These are phyloP conservation scores for Pholis gunnellus DNA, from an alignment of 2,113 vertebrate genomes.

Conservation along the genomic window DNA sequence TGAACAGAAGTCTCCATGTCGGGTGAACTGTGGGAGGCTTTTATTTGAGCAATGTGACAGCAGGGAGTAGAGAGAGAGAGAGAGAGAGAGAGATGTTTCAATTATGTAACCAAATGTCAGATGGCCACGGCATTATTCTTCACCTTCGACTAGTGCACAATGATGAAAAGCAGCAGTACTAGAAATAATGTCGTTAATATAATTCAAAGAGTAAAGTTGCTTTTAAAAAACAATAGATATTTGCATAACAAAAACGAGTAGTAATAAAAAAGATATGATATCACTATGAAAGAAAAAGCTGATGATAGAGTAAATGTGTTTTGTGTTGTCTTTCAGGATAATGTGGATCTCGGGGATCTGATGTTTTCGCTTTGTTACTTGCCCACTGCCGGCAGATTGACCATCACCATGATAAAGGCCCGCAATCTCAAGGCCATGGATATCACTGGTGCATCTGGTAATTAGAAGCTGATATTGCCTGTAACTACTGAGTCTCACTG, in stretches of 20 bases:
- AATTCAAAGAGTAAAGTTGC: neutral
- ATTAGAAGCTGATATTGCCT: slow-evolving; percentile 33
- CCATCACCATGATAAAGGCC: slow-evolving; percentile 98
- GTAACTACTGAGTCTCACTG: neutral
- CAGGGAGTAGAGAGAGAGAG: neutral
- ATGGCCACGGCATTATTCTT: neutral
- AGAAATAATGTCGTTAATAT: neutral
- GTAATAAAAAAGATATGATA: neutral
- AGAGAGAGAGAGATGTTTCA: slow-evolving; percentile 3
- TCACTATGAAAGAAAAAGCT: neutral
- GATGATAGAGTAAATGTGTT: slow-evolving; percentile 1
- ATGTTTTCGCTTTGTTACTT: slow-evolving; percentile 99
- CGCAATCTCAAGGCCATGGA: slow-evolving; percentile 99
- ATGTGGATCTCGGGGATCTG: slow-evolving; percentile 96
- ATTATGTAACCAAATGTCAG: slow-evolving; percentile 30
- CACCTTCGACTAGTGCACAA: neutral
- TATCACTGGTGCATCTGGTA: slow-evolving; percentile 99
- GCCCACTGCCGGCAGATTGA: slow-evolving; percentile 96
- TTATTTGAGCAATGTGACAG: slow-evolving; percentile 53
- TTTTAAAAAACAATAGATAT: neutral
- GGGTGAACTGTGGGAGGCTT: slow-evolving; percentile 56
- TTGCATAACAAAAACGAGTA: neutral
- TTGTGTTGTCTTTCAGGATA: slow-evolving; percentile 88
- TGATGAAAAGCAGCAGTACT: neutral
- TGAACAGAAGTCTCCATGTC: slow-evolving; percentile 60